Base-by-base conservation (phyloP, 2,797 vertebrate species). In the Xenentodon cancila region DNA sequence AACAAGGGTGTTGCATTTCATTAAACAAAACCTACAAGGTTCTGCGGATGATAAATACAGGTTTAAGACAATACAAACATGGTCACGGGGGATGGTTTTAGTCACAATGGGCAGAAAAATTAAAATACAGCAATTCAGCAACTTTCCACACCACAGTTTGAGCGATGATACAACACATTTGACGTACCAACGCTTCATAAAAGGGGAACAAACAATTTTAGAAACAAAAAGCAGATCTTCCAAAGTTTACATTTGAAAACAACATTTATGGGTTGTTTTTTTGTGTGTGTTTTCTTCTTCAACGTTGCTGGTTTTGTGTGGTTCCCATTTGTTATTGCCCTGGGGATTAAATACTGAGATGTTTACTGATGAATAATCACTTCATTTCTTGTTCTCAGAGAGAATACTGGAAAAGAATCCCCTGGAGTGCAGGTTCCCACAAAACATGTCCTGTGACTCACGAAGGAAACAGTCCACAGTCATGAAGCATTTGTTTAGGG, bases 331-430 rank as follows among this genome's bases (percentile, higher is more conserved):
- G 48, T 46, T 55, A 1, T 42, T 58, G 17, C 58, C 30, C 45
- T 7, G 15, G 19, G 69, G 64, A 11, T 45, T 15, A 55, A 48
- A 69, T 63, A 18, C 42, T 56, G 55, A 19, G 21, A 73, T 81
- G 65, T 77, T 86, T 80, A 73, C 68, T 75, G 66, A 79, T 56
- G 57, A 77, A 58, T 68, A 74, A 73, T 17, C 19, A 40, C 55
- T 56, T 63, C 1, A 34, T 51, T 60, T 51, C 59, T 63, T 70
- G 43, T 84, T 72, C 54, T 44, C 71, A 68, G 47, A 64, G 30
- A 79, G 63, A 20, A 59, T 12, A 42, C 53, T 59, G 60, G 73
- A 77, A 75, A 69, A 74, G 17, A 76, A 65, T 73, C 57, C 53
- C 60, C 27, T 3, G 11, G 25, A 51, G 48, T 50, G 34, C 50